phyloP scores from a whole-genome alignment of 2,797 vertebrate genomes.

The Octomys mimax region DNA sequence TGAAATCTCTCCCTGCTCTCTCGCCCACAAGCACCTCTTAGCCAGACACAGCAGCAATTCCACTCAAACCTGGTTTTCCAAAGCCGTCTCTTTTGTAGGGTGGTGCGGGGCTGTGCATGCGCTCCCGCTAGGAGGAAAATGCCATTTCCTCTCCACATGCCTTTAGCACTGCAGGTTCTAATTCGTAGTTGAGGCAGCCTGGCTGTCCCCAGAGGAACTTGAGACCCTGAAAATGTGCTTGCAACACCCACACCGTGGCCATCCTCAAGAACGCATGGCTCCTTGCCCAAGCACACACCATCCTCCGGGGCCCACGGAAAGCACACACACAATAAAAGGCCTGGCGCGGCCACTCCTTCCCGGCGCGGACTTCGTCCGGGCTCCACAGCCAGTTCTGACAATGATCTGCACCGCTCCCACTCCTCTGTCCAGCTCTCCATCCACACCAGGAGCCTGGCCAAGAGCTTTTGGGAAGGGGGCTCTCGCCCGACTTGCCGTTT shows the following conservation, averaged over 20 bases:
- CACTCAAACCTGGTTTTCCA: constrained; percentile 34
- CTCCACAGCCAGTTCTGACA: constrained; percentile 60
- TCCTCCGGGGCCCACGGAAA: constrained; percentile 11
- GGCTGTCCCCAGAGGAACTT: constrained; percentile 67
- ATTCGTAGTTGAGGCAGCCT: constrained; percentile 4
- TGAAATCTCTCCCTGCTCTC: constrained; percentile 48
- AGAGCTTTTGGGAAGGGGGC: neutral
- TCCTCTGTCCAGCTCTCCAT: neutral
- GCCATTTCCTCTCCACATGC: constrained; percentile 71
- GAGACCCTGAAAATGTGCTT: constrained; percentile 57
- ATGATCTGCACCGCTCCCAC: constrained; percentile 63
- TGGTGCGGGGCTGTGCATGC: constrained; percentile 42
- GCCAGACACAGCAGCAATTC: neutral
- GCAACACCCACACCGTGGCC: constrained; percentile 11
- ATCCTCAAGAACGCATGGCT: neutral
- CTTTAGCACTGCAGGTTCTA: constrained; percentile 74
- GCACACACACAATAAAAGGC: constrained; percentile 80
- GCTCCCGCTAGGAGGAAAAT: constrained; percentile 69
- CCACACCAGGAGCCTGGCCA: neutral
- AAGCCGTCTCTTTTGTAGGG: constrained; percentile 79
- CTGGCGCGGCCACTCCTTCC: constrained; percentile 73
- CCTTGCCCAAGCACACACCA: neutral
- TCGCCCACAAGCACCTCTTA: neutral
- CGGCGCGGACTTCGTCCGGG: constrained; percentile 54
- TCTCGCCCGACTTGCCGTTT: neutral